phyloP scores from a whole-genome alignment of 2,113 vertebrate species.

The Xiphophorus couchianus region DNA sequence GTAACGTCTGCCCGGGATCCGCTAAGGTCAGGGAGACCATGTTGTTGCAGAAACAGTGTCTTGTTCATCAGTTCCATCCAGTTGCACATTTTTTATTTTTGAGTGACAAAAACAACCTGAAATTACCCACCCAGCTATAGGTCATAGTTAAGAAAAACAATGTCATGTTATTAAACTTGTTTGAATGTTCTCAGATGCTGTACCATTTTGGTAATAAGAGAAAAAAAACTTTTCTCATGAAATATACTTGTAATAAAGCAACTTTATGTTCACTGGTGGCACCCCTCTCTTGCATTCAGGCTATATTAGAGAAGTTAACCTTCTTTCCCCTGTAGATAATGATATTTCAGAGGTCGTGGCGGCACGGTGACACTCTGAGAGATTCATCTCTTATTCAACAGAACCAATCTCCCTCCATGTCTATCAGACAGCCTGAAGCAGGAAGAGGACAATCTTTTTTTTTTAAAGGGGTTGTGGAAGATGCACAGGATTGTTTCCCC shows the following conservation, averaged over 20 bases:
- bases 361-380: constrained; percentile 66
- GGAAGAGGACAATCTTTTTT: constrained; percentile 64
- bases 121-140: constrained; percentile 31
- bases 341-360: constrained; percentile 76
- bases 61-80: constrained; percentile 21
- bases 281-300: constrained; percentile 65
- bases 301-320: constrained; percentile 78
- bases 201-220: constrained; percentile 7
- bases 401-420: constrained; percentile 77
- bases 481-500: constrained; percentile 54
- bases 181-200: constrained; percentile 35
- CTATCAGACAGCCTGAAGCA: constrained; percentile 67
- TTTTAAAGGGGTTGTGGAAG: constrained; percentile 34
- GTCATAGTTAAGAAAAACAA: constrained; percentile 34
- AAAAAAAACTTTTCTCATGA: constrained; percentile 28
- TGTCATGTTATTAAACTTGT: constrained; percentile 47
- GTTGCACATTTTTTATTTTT: constrained; percentile 3
- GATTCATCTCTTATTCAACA: constrained; percentile 81
- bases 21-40: constrained; percentile 10
- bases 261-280: constrained; percentile 56
- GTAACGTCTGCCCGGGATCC: constrained; percentile 15
- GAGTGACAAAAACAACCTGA: constrained; percentile 35
- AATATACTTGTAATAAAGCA: constrained; percentile 59
- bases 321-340: constrained; percentile 75
- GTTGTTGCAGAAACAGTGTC: background rate